Evolutionary conservation across 2,113 vertebrate genomes (phyloP).

Genomic region (Strix aluco): DNA sequence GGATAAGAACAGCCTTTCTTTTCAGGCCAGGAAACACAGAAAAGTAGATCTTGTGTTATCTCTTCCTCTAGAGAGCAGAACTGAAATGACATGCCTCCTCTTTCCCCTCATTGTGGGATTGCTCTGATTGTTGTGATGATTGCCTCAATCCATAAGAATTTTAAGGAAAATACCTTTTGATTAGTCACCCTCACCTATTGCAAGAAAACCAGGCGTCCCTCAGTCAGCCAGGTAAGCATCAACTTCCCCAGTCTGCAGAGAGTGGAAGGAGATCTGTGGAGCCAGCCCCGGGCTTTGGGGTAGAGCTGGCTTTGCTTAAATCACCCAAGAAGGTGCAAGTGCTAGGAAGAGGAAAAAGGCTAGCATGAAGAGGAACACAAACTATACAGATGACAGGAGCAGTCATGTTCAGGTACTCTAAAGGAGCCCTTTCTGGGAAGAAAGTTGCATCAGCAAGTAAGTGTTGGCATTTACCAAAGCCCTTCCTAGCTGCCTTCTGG

Average conservation of each 20-base stretch:
- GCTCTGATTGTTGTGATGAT: slow-evolving; percentile 37
- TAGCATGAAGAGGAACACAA: neutral
- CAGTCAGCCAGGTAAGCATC: neutral
- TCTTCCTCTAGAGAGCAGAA: slow-evolving; percentile 11
- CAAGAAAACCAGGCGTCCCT: neutral
- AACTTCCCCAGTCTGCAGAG: neutral
- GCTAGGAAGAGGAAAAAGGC: neutral
- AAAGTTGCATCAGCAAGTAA: neutral
- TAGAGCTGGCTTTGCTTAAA: neutral
- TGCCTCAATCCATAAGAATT: neutral
- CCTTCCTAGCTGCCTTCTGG: neutral
- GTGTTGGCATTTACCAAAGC: neutral
- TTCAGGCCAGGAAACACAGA: neutral
- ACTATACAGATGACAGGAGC: neutral
- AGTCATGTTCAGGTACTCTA: neutral
- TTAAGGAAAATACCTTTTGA: slow-evolving; percentile 38
- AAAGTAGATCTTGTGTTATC: slow-evolving; percentile 14
- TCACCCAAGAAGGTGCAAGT: neutral
- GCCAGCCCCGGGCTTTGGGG: neutral
- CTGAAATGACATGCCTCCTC: neutral
- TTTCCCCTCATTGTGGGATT: neutral
- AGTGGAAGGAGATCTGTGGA: neutral
- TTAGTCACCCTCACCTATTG: neutral
- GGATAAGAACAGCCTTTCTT: neutral
- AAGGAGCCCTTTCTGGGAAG: neutral